Percentiles rank a stretch among this genome's conserved stretches.
Conservation (phyloP, 2,888 invertebrate species). For the Andrena hattorfiana region DNA sequence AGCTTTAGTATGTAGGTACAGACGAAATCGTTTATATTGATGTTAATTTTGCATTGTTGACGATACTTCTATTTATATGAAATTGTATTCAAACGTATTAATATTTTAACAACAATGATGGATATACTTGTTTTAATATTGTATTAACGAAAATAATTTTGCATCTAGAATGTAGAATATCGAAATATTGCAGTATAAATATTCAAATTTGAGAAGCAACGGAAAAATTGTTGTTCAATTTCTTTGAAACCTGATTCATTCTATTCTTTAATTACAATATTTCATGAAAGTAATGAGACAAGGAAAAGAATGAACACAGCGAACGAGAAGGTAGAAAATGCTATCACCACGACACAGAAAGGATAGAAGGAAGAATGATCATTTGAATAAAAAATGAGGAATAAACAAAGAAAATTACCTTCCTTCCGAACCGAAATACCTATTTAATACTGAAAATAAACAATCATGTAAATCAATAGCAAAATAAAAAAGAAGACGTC, state of each 20-base stretch:
- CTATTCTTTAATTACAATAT: background rate
- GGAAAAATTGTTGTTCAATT: background rate
- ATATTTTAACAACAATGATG: slow-evolving; percentile 23
- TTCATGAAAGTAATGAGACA: background rate
- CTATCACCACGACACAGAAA: too few relatives aligned
- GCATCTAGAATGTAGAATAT: background rate
- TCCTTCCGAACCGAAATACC: too few relatives aligned
- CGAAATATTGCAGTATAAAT: slow-evolving; percentile 2
- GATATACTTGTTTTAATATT: slow-evolving; percentile 3
- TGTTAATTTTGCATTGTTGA: background rate
- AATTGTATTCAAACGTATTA: slow-evolving; percentile 5
- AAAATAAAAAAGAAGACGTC: too few relatives aligned
- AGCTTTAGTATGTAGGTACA: background rate
- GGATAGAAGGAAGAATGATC: too few relatives aligned
- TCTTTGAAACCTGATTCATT: background rate
- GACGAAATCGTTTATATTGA: background rate
- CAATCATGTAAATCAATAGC: too few relatives aligned
- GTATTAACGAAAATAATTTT: slow-evolving; percentile 30
- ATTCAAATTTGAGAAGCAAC: background rate
- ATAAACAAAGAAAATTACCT: too few relatives aligned
- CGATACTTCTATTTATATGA: slow-evolving; percentile 14
- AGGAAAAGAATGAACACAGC: background rate
- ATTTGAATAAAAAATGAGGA: too few relatives aligned
- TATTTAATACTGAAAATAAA: too few relatives aligned
- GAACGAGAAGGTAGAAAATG: too few relatives aligned